These are phyloP conservation scores for Acanthoscelides obtectus DNA, from an alignment of 2,888 invertebrate genomes.

Conservation along the genomic window DNA sequence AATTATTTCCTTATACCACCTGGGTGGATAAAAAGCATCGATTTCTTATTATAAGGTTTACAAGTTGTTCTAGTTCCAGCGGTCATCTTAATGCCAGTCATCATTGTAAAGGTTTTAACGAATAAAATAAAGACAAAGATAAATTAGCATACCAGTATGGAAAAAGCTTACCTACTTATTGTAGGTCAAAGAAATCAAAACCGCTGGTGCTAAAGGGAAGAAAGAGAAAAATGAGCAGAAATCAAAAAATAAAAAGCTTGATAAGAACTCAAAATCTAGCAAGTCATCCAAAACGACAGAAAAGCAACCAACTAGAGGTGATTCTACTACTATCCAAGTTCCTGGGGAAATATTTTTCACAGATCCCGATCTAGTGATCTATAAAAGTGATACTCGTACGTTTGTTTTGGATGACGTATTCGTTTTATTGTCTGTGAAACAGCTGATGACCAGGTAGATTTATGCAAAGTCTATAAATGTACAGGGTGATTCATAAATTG, in stretches of 20 bases:
- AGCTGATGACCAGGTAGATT: not conserved
- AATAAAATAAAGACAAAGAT: too few species aligned
- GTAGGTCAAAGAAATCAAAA: conserved; percentile 1
- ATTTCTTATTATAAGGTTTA: too few species aligned
- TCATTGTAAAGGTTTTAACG: too few species aligned
- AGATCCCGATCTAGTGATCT: conserved; percentile 11
- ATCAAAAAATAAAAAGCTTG: conserved; percentile 8
- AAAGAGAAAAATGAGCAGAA: conserved; percentile 6
- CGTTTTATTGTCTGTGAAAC: conserved; percentile 16
- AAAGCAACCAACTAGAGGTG: conserved; percentile 3
- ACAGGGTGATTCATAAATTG: too few species aligned
- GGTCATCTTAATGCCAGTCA: too few species aligned
- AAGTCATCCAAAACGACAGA: conserved; percentile 4
- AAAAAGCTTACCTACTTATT: conserved; percentile 4
- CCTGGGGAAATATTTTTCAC: conserved; percentile 30
- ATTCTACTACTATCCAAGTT: conserved; percentile 8
- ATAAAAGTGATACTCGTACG: not conserved
- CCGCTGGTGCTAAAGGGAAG: not conserved
- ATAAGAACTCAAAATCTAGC: conserved; percentile 7
- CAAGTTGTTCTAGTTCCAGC: too few species aligned
- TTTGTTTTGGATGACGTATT: conserved; percentile 14
- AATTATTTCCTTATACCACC: too few species aligned
- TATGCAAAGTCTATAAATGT: too few species aligned
- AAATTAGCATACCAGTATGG: too few species aligned
- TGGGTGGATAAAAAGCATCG: too few species aligned